These are phyloP conservation scores for Cyphomyrus discorhynchus DNA, from an alignment of 2,113 vertebrate species.

Conservation along the genomic window DNA sequence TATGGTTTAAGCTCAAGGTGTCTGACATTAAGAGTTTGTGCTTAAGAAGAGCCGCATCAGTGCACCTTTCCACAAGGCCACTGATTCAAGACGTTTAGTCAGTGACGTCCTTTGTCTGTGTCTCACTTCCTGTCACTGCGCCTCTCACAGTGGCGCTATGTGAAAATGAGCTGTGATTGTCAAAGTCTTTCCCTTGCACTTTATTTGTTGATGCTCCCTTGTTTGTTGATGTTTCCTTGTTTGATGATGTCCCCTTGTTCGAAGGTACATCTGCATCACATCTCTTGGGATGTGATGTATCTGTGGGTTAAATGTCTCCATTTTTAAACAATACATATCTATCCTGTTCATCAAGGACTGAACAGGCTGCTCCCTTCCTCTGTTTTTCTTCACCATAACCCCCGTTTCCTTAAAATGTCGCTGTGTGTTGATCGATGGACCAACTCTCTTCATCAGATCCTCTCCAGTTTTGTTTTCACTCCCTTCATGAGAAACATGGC, in stretches of 20 bases:
- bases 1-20: neutral
- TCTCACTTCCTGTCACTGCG: neutral
- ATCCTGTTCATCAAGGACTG: neutral
- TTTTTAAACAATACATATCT: neutral
- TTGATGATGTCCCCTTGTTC: neutral
- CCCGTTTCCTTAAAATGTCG: neutral
- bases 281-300: neutral
- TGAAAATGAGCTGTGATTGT: neutral
- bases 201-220: neutral
- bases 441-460: neutral
- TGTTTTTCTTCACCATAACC: neutral
- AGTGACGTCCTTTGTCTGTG: neutral
- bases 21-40: neutral
- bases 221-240: neutral
- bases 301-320: neutral
- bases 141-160: neutral
- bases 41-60: neutral
- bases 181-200: neutral
- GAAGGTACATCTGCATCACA: neutral
- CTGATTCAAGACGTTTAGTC: neutral
- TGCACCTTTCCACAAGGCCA: neutral
- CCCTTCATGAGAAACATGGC: neutral
- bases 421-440: neutral
- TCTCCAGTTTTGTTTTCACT: neutral
- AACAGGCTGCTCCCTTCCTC: neutral